Percentiles rank a stretch among this genome's conserved stretches.
These are phyloP conservation scores for Miichthys miiuy DNA, from an alignment of 2,797 vertebrate genomes.

Conservation along the genomic window DNA sequence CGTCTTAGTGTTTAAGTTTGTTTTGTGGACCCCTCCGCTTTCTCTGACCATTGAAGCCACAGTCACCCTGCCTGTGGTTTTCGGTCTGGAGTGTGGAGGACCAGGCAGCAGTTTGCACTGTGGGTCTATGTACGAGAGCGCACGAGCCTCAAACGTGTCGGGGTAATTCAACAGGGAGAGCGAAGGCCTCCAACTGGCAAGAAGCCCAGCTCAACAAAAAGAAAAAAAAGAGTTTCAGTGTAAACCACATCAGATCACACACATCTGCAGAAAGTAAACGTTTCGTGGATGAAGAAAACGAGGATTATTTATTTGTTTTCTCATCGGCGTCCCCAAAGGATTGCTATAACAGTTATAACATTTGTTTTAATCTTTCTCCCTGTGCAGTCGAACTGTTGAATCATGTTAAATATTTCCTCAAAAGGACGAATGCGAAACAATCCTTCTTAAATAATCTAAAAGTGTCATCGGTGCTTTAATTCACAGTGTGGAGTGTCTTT, in stretches of 20 bases:
- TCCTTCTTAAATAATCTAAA: background rate
- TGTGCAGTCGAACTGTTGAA: background rate
- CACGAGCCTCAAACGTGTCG: slow-evolving; percentile 60
- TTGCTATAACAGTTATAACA: background rate
- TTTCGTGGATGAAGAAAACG: slow-evolving; percentile 20
- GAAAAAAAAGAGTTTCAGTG: slow-evolving; percentile 5
- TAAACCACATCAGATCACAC: slow-evolving; percentile 51
- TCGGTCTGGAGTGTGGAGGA: slow-evolving; percentile 70
- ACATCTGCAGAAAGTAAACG: slow-evolving; percentile 57
- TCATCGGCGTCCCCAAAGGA: slow-evolving; percentile 18
- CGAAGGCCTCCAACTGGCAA: slow-evolving; percentile 46
- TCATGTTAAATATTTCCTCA: background rate
- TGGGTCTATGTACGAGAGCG: slow-evolving; percentile 50
- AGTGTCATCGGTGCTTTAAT: background rate
- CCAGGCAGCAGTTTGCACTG: slow-evolving; percentile 72
- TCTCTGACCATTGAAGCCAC: slow-evolving; percentile 77
- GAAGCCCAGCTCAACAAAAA: slow-evolving; percentile 30
- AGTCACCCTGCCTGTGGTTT: slow-evolving; percentile 82
- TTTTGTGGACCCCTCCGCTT: slow-evolving; percentile 67
- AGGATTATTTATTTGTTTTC: slow-evolving; percentile 43
- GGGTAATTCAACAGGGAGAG: slow-evolving; percentile 34
- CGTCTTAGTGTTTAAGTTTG: slow-evolving; percentile 54
- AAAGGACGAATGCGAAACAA: background rate
- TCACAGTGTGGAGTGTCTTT: background rate
- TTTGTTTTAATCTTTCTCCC: slow-evolving; percentile 32